phyloP scores from a whole-genome alignment of 2,113 vertebrate genomes.

The Saimiri boliviensis region DNA sequence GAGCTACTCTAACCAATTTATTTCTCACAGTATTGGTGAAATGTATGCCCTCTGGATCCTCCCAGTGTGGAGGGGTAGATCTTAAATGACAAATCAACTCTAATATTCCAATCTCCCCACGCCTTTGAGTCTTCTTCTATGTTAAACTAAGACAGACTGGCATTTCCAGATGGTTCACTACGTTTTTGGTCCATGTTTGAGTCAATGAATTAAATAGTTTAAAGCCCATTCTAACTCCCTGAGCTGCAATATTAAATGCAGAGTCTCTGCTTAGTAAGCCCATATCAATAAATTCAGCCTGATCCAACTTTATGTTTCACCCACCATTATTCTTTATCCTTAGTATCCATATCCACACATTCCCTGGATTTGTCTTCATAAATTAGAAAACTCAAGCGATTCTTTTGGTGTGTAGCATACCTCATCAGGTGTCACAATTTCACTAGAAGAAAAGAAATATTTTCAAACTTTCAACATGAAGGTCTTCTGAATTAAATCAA shows the following conservation, averaged over 20 bases:
- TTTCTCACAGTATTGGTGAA: neutral
- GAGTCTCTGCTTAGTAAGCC: neutral
- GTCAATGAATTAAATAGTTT: neutral
- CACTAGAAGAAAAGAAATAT: neutral
- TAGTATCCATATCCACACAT: neutral
- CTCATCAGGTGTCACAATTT: neutral
- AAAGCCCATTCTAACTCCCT: neutral
- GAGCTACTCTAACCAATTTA: too few relatives aligned
- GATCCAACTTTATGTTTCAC: neutral
- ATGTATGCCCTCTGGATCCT: neutral
- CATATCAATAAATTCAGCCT: neutral
- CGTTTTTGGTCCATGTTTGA: neutral
- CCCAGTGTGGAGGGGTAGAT: neutral
- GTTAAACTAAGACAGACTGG: neutral
- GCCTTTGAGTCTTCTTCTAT: neutral
- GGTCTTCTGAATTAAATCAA: neutral
- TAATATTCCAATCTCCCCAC: neutral
- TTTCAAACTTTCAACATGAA: neutral
- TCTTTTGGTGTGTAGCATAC: neutral
- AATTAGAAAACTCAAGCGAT: neutral
- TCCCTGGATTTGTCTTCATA: neutral
- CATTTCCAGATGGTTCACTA: neutral
- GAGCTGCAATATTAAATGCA: neutral
- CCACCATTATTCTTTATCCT: neutral
- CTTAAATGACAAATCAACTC: neutral